Evolutionary conservation across 30 jellyfish, hydroid and myxozoan genomes (phyloP), one percentile per base, ranked within the genome.

Genomic region (Clytia hemisphaerica): DNA sequence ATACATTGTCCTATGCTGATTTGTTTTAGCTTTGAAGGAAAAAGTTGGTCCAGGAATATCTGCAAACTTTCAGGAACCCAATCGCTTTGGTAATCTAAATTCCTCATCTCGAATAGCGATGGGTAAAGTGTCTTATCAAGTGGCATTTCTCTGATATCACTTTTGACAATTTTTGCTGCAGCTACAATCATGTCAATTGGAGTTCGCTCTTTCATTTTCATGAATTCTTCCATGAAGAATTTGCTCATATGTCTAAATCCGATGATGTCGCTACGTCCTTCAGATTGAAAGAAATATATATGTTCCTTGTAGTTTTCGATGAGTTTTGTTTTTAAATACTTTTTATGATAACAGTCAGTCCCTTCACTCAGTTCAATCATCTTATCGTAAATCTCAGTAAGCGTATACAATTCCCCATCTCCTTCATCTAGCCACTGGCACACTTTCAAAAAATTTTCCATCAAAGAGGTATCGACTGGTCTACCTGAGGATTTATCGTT

Each of bases 221-320:
- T 61, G 6, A 61, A 61, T 3, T 61, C 70, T 61, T 16, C 70
- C 36, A 61, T 6, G 3, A 61, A 19, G 25, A 10, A 61, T 37
- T 62, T 27, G 21, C 72, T 78, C 90, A 81, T 81, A 14, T 81
- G 49, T 80, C 64, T 73, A 66, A 81, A 80, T 62, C 83, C 71
- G 48, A 80, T 37, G 25, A 80, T 25, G 14, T 64, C 42, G 16
- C 62, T 16, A 0, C 66, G 67, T 19, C 82, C 82, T 2, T 83
- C 40, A 14, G 22, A n/a, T 14, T 69, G 63, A 50, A 67, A 72
- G 58, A 70, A 78, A 42, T 36, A 54, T 15, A 67, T 60, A 40
- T 67, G 93, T 14, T 78, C 93, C 21, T 67, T 55, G 51, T 48
- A 78, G 14, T 53, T 9, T 2, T 55, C 31, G 27, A 46, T 69